phyloP scores from a whole-genome alignment of 2,797 vertebrate species.

The Propithecus deckenii region DNA sequence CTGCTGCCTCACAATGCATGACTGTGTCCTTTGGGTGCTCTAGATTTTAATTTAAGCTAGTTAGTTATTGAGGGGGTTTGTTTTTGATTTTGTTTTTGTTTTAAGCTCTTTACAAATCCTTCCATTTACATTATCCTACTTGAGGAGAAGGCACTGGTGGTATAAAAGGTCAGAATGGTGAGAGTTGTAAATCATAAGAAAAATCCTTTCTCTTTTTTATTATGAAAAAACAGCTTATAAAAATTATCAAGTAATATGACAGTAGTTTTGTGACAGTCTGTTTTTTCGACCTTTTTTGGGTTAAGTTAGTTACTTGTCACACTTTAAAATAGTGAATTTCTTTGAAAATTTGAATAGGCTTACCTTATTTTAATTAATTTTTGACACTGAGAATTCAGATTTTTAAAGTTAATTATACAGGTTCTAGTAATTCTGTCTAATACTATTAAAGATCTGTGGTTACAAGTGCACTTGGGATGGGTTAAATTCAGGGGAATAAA shows the following conservation, averaged over 20 bases:
- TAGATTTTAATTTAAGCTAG: slow-evolving; percentile 67
- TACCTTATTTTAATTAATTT: slow-evolving; percentile 42
- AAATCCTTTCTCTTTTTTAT: slow-evolving; percentile 36
- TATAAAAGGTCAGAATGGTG: not conserved
- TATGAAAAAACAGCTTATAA: slow-evolving; percentile 8
- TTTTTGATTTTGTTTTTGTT: slow-evolving; percentile 35
- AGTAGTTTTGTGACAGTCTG: not conserved
- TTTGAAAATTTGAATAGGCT: slow-evolving; percentile 38
- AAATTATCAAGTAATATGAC: slow-evolving; percentile 20
- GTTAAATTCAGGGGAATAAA: slow-evolving; percentile 56
- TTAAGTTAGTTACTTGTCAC: slow-evolving; percentile 4
- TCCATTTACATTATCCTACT: slow-evolving; percentile 50
- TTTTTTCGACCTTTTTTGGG: not conserved
- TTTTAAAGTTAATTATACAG: slow-evolving; percentile 52
- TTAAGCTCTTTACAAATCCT: slow-evolving; percentile 65
- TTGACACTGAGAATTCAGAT: slow-evolving; percentile 35
- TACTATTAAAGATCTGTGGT: slow-evolving; percentile 52
- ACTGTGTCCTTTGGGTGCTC: slow-evolving; percentile 42
- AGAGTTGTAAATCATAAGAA: slow-evolving; percentile 48
- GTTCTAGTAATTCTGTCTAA: slow-evolving; percentile 61
- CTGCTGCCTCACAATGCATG: slow-evolving; percentile 37
- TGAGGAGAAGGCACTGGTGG: slow-evolving; percentile 14
- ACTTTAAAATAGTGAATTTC: slow-evolving; percentile 47
- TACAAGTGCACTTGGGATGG: slow-evolving; percentile 55
- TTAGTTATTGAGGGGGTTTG: slow-evolving; percentile 13